These are phyloP conservation scores for Limonius californicus DNA, from an alignment of 1,140 invertebrate genomes.

Conservation along the genomic window DNA sequence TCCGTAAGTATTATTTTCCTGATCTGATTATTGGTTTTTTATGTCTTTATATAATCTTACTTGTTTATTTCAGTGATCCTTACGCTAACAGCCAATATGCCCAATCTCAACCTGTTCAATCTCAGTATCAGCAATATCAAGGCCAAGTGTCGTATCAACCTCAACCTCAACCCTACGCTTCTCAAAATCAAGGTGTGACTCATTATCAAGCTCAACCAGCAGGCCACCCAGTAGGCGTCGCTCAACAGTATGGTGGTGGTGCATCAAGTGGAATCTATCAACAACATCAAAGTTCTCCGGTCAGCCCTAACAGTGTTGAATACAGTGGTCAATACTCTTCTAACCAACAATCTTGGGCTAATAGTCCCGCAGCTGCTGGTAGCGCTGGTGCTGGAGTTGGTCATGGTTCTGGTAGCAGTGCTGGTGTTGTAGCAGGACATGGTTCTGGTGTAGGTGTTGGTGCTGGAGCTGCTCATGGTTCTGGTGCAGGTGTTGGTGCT, in stretches of 20 bases:
- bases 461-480: too few relatives aligned
- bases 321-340: slow-evolving; percentile 23
- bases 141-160: background rate
- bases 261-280: background rate
- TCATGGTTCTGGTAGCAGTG: too few relatives aligned
- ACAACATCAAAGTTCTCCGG: background rate
- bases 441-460: too few relatives aligned
- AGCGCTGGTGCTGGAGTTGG: too few relatives aligned
- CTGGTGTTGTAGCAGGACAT: too few relatives aligned
- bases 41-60: background rate
- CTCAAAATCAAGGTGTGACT: background rate
- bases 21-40: background rate
- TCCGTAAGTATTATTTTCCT: slow-evolving; percentile 28
- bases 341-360: slow-evolving; percentile 12
- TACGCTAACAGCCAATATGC: slow-evolving; percentile 26
- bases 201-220: too few relatives aligned
- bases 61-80: slow-evolving; percentile 27
- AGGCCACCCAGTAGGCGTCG: background rate
- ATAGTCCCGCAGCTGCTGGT: background rate
- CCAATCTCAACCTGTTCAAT: slow-evolving; percentile 19
- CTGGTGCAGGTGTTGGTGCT: too few relatives aligned
- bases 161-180: background rate
- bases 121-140: slow-evolving; percentile 8
- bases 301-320: slow-evolving; percentile 15
- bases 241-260: background rate